phyloP scores from a whole-genome alignment of 2,888 invertebrate genomes.

The Cryptus viduatorius region DNA sequence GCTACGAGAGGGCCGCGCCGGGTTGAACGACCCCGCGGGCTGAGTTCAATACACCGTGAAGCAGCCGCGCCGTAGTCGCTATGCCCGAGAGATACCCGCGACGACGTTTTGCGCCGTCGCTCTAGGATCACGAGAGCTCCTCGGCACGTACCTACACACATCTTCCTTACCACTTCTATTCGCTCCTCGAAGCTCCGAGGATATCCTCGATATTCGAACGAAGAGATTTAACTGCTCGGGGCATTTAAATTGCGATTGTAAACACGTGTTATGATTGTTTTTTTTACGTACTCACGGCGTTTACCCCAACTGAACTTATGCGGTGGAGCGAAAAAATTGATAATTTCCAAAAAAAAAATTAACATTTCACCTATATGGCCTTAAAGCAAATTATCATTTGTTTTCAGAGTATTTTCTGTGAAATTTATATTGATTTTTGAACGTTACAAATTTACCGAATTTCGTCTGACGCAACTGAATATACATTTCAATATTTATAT shows the following conservation, averaged over 20 bases:
- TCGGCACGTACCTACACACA: neutral
- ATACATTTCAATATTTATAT: too few species aligned
- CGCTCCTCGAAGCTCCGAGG: neutral
- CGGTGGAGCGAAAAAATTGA: neutral
- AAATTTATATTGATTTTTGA: too few species aligned
- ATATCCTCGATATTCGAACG: neutral
- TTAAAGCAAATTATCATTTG: too few species aligned
- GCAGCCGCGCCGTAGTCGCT: constrained; percentile 38
- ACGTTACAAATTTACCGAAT: too few species aligned
- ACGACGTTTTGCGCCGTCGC: constrained; percentile 55
- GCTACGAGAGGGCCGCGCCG: constrained; percentile 59
- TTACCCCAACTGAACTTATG: neutral
- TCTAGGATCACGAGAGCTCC: constrained; percentile 10
- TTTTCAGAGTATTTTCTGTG: too few species aligned
- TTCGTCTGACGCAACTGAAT: too few species aligned
- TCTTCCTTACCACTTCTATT: neutral
- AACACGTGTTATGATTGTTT: neutral
- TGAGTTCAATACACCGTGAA: constrained; percentile 83
- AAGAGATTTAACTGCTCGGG: neutral
- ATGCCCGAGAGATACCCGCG: constrained; percentile 39
- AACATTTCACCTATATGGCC: too few species aligned
- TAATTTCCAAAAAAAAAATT: too few species aligned
- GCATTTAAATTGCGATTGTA: neutral
- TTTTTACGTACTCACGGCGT: neutral
- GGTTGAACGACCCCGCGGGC: constrained; percentile 82